Conservation (phyloP, 2,888 invertebrate genomes). For the Ethmia dodecea region DNA sequence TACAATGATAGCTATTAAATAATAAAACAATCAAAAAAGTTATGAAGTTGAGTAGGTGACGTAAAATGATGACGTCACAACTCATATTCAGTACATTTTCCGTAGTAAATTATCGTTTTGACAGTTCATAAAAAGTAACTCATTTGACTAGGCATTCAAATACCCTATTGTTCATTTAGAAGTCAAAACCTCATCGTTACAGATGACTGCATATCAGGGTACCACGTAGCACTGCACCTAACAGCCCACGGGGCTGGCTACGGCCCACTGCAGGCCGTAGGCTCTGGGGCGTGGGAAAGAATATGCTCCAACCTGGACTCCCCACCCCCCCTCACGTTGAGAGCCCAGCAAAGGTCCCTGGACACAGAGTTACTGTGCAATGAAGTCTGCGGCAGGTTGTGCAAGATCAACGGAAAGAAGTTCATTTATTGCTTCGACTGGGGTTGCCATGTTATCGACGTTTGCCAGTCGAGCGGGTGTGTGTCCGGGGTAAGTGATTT, state of each 20-base stretch:
- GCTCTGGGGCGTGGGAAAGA: constrained; percentile 63
- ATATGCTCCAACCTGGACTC: constrained; percentile 20
- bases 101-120: too few species aligned
- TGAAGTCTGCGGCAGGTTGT: constrained; percentile 68
- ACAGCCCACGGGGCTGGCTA: constrained; percentile 84
- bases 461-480: constrained; percentile 71
- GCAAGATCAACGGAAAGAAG: constrained; percentile 57
- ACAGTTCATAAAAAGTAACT: too few species aligned
- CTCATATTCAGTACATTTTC: too few species aligned
- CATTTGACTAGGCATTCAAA: too few species aligned
- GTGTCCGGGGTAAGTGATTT: constrained; percentile 58
- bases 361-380: constrained; percentile 71
- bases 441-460: constrained; percentile 73
- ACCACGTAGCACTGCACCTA: constrained; percentile 85
- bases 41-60: too few species aligned
- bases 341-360: constrained; percentile 62
- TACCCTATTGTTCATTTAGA: too few species aligned
- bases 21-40: too few species aligned
- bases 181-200: constrained; percentile 13
- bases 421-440: constrained; percentile 75
- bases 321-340: constrained; percentile 39
- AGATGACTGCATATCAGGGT: constrained; percentile 84
- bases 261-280: constrained; percentile 81
- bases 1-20: too few species aligned
- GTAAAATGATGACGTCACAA: too few species aligned